A percentile compares a stretch with the other conserved stretches of the same genome.
These are phyloP conservation scores for Xanthorhoe spadicearia DNA, from an alignment of 2,888 invertebrate genomes.

Conservation along the genomic window DNA sequence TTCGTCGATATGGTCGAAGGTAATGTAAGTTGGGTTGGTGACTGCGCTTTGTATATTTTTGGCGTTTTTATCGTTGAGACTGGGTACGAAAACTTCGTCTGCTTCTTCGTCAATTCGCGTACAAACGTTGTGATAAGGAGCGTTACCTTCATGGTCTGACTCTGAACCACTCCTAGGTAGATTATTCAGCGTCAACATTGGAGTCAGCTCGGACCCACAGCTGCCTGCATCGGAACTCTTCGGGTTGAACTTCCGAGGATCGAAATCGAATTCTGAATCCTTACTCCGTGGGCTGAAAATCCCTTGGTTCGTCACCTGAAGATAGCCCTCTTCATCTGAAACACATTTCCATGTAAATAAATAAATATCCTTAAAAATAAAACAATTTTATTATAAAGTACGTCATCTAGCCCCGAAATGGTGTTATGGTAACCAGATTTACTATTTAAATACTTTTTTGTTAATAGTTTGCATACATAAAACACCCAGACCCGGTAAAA, in stretches of 20 bases:
- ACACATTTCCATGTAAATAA: no score
- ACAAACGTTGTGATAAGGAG: slow-evolving; percentile 67
- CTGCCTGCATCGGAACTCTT: slow-evolving; percentile 58
- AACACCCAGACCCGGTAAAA: no score
- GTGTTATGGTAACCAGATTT: no score
- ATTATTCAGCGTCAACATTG: slow-evolving; percentile 81
- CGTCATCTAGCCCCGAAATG: no score
- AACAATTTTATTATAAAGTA: no score
- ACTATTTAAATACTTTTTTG: no score
- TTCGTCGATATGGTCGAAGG: slow-evolving; percentile 68
- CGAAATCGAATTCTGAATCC: slow-evolving; percentile 82
- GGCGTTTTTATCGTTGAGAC: slow-evolving; percentile 54
- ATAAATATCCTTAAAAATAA: no score
- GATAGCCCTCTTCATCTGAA: slow-evolving; percentile 83
- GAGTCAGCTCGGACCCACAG: slow-evolving; percentile 77
- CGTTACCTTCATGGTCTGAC: slow-evolving; percentile 71
- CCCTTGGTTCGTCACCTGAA: slow-evolving; percentile 82
- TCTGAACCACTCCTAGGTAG: slow-evolving; percentile 74
- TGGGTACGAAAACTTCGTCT: slow-evolving; percentile 72
- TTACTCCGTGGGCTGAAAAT: slow-evolving; percentile 84
- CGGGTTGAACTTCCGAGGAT: slow-evolving; percentile 64
- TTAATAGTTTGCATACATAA: no score
- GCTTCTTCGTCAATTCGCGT: slow-evolving; percentile 72
- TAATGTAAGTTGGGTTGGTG: slow-evolving; percentile 77
- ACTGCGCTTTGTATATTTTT: slow-evolving; percentile 68